A percentile compares a stretch with the other conserved stretches of the same genome.
These are phyloP conservation scores for Gallinago stenura DNA, from an alignment of 2,797 vertebrate species.

Conservation along the genomic window DNA sequence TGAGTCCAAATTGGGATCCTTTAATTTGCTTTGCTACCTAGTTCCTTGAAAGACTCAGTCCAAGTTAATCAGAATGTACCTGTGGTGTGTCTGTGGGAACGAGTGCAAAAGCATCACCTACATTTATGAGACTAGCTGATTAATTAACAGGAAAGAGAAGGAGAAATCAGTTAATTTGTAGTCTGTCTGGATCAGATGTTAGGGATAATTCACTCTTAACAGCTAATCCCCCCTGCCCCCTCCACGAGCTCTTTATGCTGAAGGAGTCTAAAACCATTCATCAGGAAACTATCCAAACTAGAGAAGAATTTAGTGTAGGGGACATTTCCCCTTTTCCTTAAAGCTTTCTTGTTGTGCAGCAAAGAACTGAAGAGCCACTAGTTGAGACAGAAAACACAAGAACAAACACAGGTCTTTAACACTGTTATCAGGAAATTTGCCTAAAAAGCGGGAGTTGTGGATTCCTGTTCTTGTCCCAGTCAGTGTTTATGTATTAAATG, in stretches of 20 bases:
- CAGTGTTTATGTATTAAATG: background rate
- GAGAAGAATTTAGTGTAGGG: background rate
- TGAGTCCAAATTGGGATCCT: background rate
- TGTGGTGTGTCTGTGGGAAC: background rate
- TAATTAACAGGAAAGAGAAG: background rate
- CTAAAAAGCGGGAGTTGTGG: background rate
- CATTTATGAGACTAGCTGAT: background rate
- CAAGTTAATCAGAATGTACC: background rate
- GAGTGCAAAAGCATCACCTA: background rate
- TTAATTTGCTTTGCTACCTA: background rate
- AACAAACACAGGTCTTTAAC: background rate
- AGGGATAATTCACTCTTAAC: background rate
- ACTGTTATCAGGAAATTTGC: background rate
- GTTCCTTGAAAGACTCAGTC: background rate
- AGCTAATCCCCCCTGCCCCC: background rate
- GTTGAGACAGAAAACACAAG: background rate
- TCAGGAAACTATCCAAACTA: background rate
- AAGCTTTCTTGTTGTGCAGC: background rate
- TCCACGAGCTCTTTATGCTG: background rate
- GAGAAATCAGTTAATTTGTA: background rate
- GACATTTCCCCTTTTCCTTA: background rate
- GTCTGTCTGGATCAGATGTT: background rate
- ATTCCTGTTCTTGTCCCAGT: background rate
- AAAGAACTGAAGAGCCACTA: background rate
- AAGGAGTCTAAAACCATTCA: background rate